Evolutionary conservation across 2,797 vertebrate species (phyloP).

Genomic region (Discoglossus pictus): DNA sequence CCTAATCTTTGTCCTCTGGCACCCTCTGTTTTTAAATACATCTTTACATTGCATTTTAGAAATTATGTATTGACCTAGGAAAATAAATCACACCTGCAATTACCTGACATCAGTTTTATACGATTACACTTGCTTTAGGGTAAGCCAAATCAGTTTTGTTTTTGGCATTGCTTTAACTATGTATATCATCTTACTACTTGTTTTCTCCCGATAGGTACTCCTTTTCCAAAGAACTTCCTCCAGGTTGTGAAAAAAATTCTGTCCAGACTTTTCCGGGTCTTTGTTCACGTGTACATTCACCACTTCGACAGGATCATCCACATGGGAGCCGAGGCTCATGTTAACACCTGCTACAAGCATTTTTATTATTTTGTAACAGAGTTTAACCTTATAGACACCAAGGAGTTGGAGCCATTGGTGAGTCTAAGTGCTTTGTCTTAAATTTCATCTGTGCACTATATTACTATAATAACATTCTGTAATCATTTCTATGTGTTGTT

Average conservation of each 20-base stretch:
- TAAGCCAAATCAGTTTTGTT: not conserved
- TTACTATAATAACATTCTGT: too few species aligned
- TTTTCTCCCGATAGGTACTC: constrained; percentile 78
- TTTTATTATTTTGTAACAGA: constrained; percentile 96
- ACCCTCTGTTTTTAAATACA: not conserved
- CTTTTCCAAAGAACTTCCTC: constrained; percentile 96
- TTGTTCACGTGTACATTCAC: constrained; percentile 98
- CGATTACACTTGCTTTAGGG: too few species aligned
- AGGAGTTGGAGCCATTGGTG: constrained; percentile 97
- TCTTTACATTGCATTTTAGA: not conserved
- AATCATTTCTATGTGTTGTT: not conserved
- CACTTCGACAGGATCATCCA: constrained; percentile 94
- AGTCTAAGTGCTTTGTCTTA: constrained; percentile 55
- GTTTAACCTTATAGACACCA: constrained; percentile 93
- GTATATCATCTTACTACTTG: not conserved
- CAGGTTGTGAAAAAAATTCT: constrained; percentile 96
- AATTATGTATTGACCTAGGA: not conserved
- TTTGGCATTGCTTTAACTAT: too few species aligned
- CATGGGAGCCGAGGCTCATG: constrained; percentile 95
- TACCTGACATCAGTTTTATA: too few species aligned
- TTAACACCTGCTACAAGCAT: constrained; percentile 99
- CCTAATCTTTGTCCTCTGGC: not conserved
- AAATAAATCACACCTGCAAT: not conserved
- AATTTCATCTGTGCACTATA: too few species aligned
- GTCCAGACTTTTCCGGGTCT: constrained; percentile 94